A percentile compares a stretch with the other conserved stretches of the same genome.
These are phyloP conservation scores for Scotopteryx bipunctaria DNA, from an alignment of 2,888 invertebrate species.

Conservation along the genomic window DNA sequence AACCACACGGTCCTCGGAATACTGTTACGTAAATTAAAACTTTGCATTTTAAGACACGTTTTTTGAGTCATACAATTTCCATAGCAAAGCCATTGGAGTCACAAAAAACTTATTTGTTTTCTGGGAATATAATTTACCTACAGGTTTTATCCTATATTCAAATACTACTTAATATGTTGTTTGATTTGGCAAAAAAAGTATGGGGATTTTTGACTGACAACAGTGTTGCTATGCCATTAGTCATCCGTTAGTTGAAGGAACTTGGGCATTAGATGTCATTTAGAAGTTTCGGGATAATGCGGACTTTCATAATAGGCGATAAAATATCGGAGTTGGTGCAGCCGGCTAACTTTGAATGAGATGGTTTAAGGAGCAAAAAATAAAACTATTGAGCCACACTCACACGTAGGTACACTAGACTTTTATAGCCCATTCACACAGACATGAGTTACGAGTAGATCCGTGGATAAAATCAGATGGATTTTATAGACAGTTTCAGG, in stretches of 20 bases:
- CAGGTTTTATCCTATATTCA: no score
- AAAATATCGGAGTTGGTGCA: neutral
- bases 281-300: no score
- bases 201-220: no score
- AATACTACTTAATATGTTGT: no score
- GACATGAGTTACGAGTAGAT: slow-evolving; percentile 5
- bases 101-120: no score
- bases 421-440: slow-evolving; percentile 1
- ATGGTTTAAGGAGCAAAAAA: slow-evolving; percentile 2
- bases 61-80: neutral
- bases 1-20: slow-evolving; percentile 10
- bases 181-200: no score
- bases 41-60: slow-evolving; percentile 11
- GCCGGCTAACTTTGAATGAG: neutral
- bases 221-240: no score
- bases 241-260: no score
- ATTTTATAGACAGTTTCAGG: neutral
- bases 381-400: neutral
- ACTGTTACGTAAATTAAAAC: slow-evolving; percentile 18
- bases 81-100: neutral
- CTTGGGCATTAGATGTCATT: no score
- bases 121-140: no score
- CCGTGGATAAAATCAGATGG: neutral
- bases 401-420: neutral
- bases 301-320: neutral